Base-by-base conservation (phyloP, 2,797 vertebrate species). In the Sciaenops ocellatus region DNA sequence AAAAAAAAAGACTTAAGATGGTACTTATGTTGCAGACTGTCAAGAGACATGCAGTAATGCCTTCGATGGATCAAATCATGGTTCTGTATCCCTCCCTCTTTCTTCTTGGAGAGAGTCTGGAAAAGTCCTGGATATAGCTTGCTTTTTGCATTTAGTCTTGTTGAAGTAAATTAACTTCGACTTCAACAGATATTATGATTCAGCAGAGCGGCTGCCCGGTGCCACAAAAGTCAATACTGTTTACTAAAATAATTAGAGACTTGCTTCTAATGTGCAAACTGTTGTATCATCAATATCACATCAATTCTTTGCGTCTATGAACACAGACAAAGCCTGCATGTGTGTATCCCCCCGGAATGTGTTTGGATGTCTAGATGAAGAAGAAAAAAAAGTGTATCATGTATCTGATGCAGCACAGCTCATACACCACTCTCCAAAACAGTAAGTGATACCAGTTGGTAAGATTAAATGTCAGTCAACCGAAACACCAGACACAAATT, bases 221-320 rank as follows among this genome's bases (percentile, higher is more conserved):
- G 74, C 73, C 80, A 78, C 81, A 78, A 51, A 76, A 83, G 74
- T 87, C 80, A 73, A 88, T 85, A 82, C 30, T 73, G 76, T 81
- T 89, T 76, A 84, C 77, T 71, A 61, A 73, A 88, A 86, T 83
- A 86, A 90, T 81, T 78, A 76, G 11, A 74, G 56, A 70, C 46
- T 38, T 75, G 62, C 74, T 76, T 87, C 77, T 85, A 73, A 79
- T 55, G 77, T 69, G 62, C 62, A 78, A 71, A 84, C 73, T 51
- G 42, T 81, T 70, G 79, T 50, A 56, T 71, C 77, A 71, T 78
- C 72, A 78, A 84, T 73, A 81, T 55, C 67, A 7, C 69, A 57
- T 80, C 75, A 73, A 64, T 68, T 68, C 5, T 47, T 64, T 17
- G 10, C 1, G 4, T 65, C 46, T 51, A 9, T 30, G 10, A 64